Conservation (phyloP, 2,888 invertebrate species). For the Brachyopa scutellaris region DNA sequence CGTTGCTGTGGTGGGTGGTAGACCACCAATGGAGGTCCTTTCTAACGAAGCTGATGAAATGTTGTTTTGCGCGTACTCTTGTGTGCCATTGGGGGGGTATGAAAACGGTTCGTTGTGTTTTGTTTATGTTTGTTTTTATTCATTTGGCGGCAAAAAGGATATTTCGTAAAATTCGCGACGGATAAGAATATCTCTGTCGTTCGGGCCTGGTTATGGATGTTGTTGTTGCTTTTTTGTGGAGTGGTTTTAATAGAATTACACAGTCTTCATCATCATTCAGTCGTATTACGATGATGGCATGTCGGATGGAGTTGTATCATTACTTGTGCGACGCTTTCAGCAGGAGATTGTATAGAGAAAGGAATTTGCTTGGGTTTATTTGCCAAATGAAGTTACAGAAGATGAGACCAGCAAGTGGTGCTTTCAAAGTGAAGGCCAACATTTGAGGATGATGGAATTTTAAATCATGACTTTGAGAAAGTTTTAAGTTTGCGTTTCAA, state of each 20-base stretch:
- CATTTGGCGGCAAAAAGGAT: slow-evolving; percentile 6
- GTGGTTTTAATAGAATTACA: slow-evolving; percentile 62
- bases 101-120: slow-evolving; percentile 26
- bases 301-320: slow-evolving; percentile 21
- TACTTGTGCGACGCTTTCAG: slow-evolving; percentile 26
- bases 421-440: slow-evolving; percentile 1
- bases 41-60: slow-evolving; percentile 40
- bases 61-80: slow-evolving; percentile 31
- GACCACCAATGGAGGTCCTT: slow-evolving; percentile 19
- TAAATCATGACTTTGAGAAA: slow-evolving; percentile 29
- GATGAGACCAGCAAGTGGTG: neutral
- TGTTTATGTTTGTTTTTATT: neutral
- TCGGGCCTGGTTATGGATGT: slow-evolving; percentile 38
- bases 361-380: slow-evolving; percentile 13
- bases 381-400: neutral
- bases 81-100: slow-evolving; percentile 39
- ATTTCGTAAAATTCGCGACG: slow-evolving; percentile 19
- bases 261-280: slow-evolving; percentile 60
- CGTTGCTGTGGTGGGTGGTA: neutral
- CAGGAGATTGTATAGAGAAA: neutral
- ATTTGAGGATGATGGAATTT: slow-evolving; percentile 24
- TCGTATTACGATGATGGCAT: slow-evolving; percentile 32
- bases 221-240: slow-evolving; percentile 14
- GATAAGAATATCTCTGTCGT: slow-evolving; percentile 40
- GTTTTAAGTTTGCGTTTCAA: slow-evolving; percentile 12